Conservation (phyloP, 2,888 invertebrate species). For the Pseudeuparius sepicola region DNA sequence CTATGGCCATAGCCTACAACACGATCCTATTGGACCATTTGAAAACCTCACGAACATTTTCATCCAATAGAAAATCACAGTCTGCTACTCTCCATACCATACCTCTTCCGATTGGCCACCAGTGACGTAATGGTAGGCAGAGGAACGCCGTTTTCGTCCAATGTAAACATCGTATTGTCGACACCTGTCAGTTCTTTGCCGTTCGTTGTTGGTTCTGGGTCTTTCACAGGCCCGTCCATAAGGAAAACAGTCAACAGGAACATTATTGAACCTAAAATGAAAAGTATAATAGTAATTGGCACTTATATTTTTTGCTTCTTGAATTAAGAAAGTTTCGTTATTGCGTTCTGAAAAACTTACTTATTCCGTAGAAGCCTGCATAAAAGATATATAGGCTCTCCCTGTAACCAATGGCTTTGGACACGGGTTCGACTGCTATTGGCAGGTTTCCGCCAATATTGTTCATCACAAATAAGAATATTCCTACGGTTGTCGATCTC, state of each 20-base stretch:
- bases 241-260: slow-evolving; percentile 74
- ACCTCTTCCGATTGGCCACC: slow-evolving; percentile 27
- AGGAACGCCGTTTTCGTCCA: slow-evolving; percentile 33
- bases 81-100: slow-evolving; percentile 28
- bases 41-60: no score
- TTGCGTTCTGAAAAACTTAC: slow-evolving; percentile 49
- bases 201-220: slow-evolving; percentile 35
- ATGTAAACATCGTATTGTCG: slow-evolving; percentile 34
- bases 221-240: slow-evolving; percentile 48
- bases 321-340: slow-evolving; percentile 5
- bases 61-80: no score
- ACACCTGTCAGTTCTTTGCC: slow-evolving; percentile 31
- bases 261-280: slow-evolving; percentile 60
- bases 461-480: slow-evolving; percentile 87
- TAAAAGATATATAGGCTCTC: slow-evolving; percentile 81
- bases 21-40: no score
- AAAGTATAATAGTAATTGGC: slow-evolving; percentile 3
- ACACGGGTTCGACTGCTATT: slow-evolving; percentile 76
- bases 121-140: slow-evolving; percentile 32
- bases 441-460: slow-evolving; percentile 86
- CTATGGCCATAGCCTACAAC: no score
- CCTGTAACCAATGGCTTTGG: slow-evolving; percentile 71
- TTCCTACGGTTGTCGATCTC: slow-evolving; percentile 75
- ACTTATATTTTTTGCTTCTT: slow-evolving; percentile 6
- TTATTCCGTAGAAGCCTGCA: slow-evolving; percentile 77